A percentile compares a stretch with the other conserved stretches of the same genome.
Evolutionary conservation across 2,888 invertebrate species (phyloP).

Genomic region (Schrankia costaestrigalis): DNA sequence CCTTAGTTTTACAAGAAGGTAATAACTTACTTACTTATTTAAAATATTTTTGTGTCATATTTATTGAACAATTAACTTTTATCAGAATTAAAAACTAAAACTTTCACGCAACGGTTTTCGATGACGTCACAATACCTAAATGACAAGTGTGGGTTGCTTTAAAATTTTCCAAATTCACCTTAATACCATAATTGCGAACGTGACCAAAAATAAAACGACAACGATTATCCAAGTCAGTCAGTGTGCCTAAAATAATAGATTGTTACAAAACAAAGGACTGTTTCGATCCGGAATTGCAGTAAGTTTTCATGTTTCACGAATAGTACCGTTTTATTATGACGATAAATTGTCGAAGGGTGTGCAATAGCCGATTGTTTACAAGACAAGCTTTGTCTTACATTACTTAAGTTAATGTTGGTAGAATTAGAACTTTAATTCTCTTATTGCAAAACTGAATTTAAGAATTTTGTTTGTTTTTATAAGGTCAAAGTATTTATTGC

Average conservation of each 20-base stretch:
- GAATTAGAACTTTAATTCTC: background rate
- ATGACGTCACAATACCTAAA: constrained; percentile 8
- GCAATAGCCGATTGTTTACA: constrained; percentile 2
- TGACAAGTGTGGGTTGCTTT: constrained; percentile 5
- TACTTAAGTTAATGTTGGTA: background rate
- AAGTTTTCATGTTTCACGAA: constrained; percentile 28
- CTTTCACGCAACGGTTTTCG: no score
- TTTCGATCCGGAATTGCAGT: constrained; percentile 24
- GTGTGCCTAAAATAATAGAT: constrained; percentile 19
- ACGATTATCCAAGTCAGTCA: constrained; percentile 13
- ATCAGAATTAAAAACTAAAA: no score
- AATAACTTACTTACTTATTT: no score
- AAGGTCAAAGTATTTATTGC: no score
- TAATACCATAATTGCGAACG: constrained; percentile 9
- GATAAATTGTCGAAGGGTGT: constrained; percentile 15
- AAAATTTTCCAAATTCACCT: constrained; percentile 4
- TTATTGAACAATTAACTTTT: no score
- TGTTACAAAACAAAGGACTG: constrained; percentile 19
- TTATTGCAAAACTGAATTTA: background rate
- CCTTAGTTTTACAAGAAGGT: no score
- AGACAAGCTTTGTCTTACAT: constrained; percentile 1
- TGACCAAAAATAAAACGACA: constrained; percentile 4
- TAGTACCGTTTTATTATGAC: constrained; percentile 17
- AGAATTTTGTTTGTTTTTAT: no score
- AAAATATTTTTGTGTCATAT: no score